Conservation (phyloP, 1,140 invertebrate species). For the Drosophila persimilis region DNA sequence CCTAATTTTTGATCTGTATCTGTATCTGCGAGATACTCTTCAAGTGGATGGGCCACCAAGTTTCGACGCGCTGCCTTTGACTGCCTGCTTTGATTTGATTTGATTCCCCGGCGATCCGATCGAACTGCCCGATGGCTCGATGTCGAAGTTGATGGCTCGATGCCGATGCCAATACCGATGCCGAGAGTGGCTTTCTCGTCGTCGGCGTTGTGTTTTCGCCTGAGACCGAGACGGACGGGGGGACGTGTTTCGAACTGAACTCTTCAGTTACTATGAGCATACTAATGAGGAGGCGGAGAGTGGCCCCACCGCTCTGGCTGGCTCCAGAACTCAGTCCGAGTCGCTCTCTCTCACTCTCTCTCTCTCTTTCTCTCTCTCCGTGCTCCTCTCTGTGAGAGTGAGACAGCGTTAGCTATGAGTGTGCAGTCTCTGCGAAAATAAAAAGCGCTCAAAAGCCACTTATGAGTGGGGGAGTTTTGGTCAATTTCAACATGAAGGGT, state of each 20-base stretch:
- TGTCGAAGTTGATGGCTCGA: conserved; percentile 17
- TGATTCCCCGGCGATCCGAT: conserved; percentile 54
- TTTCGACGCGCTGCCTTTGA: conserved; percentile 69
- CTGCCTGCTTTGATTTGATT: conserved; percentile 74
- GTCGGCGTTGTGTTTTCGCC: conserved; percentile 15
- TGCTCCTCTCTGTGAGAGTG: conserved; percentile 5
- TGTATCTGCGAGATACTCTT: not conserved
- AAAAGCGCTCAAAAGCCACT: conserved; percentile 43
- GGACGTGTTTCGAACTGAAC: conserved; percentile 51
- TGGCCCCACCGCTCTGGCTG: conserved; percentile 16
- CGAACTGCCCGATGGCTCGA: conserved; percentile 28
- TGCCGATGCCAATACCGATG: conserved; percentile 25
- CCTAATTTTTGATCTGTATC: conserved; percentile 9
- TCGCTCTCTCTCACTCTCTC: conserved; percentile 9
- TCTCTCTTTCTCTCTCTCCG: conserved; percentile 1
- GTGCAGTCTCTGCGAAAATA: conserved; percentile 28
- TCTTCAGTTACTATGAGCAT: conserved; percentile 71
- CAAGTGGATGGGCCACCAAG: conserved; percentile 23
- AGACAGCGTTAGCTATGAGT: conserved; percentile 26
- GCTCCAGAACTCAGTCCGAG: conserved; percentile 13
- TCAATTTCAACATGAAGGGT: not conserved
- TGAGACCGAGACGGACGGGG: conserved; percentile 9
- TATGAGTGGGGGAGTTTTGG: conserved; percentile 17
- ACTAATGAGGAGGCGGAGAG: conserved; percentile 68
- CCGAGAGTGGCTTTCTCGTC: conserved; percentile 38